Evolutionary conservation across 2,888 invertebrate species (phyloP), one percentile per base, ranked within the genome.

Genomic region (Dicyrtoma fusca): DNA sequence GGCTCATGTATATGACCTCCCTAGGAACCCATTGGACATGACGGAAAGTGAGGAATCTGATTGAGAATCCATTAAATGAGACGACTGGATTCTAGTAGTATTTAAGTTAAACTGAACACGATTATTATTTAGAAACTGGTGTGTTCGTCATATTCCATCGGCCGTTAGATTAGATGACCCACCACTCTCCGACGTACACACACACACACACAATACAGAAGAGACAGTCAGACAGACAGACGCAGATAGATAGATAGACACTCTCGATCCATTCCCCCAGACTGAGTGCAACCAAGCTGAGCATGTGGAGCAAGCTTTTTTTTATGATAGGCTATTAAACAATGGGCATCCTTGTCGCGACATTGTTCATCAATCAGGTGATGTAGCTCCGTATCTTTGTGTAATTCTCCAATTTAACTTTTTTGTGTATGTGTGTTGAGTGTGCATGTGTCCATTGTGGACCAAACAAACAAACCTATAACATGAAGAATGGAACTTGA

Each of bases 321-420:
- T 69, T 69, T 69, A 69, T 61, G 69, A 47, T 62, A 42, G 69
- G 69, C 62, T 61, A 61, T 69, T 62, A 69, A 69, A 69, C 69
- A 69, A 69, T 69, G 62, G 69, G 69, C 69, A 62, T 69, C 69
- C 69, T 69, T 69, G 69, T 69, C 59, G 69, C 69, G 69, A 69
- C 69, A 69, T 69, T 69, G 69, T 69, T 69, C 69, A 69, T 69
- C 69, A 69, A 69, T 69, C 62, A 62, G 62, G 51, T 59, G 61
- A 69, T 51, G 53, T 42, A 53, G 51, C n/a, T 47, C 25, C 51
- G 21, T 64, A 64, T 63, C 62, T 63, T 44, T 63, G 44, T 45
- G 44, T 63, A 57, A 57, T 44, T 63, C 42, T 63, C 62, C 62
- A 63, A 44, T 26, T n/a, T 26, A 25, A n/a, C n/a, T 59, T 26